phyloP scores from a whole-genome alignment of 2,888 invertebrate genomes.

The Oscheius sp. region DNA sequence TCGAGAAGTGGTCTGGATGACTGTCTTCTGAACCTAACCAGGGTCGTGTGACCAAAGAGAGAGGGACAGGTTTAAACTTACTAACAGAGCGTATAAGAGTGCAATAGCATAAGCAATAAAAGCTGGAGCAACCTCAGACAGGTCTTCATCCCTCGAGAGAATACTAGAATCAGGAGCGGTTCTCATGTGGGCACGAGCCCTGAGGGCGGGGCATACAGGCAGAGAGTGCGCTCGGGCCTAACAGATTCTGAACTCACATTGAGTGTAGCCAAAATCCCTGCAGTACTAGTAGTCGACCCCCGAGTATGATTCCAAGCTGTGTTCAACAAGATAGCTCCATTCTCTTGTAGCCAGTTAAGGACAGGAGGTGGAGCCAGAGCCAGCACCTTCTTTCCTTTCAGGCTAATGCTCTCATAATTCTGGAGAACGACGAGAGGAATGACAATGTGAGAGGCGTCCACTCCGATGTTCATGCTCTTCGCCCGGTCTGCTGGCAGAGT shows the following conservation, averaged over 20 bases:
- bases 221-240: no score
- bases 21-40: no score
- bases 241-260: background rate
- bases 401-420: background rate
- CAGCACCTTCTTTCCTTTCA: slow-evolving; percentile 20
- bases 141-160: no score
- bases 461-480: slow-evolving; percentile 4
- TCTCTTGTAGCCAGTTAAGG: slow-evolving; percentile 1
- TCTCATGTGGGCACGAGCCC: no score
- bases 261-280: background rate
- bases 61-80: no score
- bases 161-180: no score
- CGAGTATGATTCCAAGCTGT: slow-evolving; percentile 17
- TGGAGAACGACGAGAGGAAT: slow-evolving; percentile 9
- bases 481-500: slow-evolving; percentile 21
- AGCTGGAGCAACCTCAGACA: no score
- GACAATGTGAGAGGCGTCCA: slow-evolving; percentile 12
- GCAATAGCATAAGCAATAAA: no score
- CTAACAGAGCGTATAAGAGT: no score
- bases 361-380: slow-evolving; percentile 25
- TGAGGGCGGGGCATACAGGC: no score
- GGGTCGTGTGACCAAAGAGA: no score
- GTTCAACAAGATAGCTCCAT: slow-evolving; percentile 9
- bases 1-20: no score
- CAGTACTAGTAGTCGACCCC: background rate